Evolutionary conservation across 1,140 invertebrate species (phyloP).

Genomic region (Diuraphis noxia): DNA sequence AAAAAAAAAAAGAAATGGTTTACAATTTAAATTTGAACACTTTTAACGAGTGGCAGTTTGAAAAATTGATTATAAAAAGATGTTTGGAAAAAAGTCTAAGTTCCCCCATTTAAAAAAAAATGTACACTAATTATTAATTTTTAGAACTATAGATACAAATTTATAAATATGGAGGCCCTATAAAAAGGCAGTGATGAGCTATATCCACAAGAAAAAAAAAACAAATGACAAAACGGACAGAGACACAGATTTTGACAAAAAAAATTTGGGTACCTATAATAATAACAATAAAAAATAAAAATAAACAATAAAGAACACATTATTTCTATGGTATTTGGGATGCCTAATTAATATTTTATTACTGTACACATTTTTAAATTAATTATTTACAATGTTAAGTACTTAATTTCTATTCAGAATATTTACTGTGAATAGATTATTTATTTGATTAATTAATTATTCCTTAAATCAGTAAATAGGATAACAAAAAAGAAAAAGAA

Average conservation of each 20-base stretch:
- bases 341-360: slow-evolving; percentile 21
- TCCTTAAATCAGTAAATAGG: slow-evolving; percentile 13
- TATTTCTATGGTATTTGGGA: slow-evolving; percentile 45
- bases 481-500: slow-evolving; percentile 36
- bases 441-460: slow-evolving; percentile 36
- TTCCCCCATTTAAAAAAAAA: slow-evolving; percentile 31
- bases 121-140: not conserved
- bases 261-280: slow-evolving; percentile 5
- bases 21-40: slow-evolving; percentile 52
- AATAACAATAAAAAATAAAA: slow-evolving; percentile 39
- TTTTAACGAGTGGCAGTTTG: slow-evolving; percentile 53
- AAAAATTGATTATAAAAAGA: slow-evolving; percentile 50
- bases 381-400: slow-evolving; percentile 51
- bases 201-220: not conserved
- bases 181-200: slow-evolving; percentile 46
- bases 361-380: slow-evolving; percentile 32
- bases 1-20: slow-evolving; percentile 41
- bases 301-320: slow-evolving; percentile 52
- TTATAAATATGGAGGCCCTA: slow-evolving; percentile 28
- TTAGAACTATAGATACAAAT: not conserved
- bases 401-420: slow-evolving; percentile 34
- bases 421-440: slow-evolving; percentile 18
- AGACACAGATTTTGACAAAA: slow-evolving; percentile 20
- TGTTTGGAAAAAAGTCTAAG: slow-evolving; percentile 30
- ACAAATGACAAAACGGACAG: not conserved